These are phyloP conservation scores for Etheostoma cragini DNA, from an alignment of 2,113 vertebrate genomes.

Conservation along the genomic window DNA sequence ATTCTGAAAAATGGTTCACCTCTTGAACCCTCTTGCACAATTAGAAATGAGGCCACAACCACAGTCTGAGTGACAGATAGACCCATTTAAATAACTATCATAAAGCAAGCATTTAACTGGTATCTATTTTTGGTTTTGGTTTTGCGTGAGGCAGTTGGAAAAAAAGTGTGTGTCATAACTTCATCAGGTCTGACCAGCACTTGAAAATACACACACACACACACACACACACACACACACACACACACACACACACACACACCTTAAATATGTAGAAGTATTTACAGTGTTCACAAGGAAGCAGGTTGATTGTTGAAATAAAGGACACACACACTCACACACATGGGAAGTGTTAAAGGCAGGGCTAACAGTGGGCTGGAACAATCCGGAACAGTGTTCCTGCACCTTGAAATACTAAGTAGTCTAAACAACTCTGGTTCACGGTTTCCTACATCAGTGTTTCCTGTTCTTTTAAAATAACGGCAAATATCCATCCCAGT, in stretches of 20 bases:
- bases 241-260: slow-evolving; percentile 30
- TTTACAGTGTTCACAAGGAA: slow-evolving; percentile 49
- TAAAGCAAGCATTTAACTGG: not conserved
- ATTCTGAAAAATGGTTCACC: slow-evolving; percentile 42
- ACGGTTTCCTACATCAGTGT: too few relatives aligned
- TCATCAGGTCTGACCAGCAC: slow-evolving; percentile 70
- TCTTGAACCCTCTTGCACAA: slow-evolving; percentile 29
- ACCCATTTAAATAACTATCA: not conserved
- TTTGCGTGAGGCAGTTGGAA: slow-evolving; percentile 18
- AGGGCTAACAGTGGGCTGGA: too few relatives aligned
- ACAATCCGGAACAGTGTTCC: too few relatives aligned
- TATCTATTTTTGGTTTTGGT: slow-evolving; percentile 43
- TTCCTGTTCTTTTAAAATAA: too few relatives aligned
- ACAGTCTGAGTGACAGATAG: not conserved
- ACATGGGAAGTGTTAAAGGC: too few relatives aligned
- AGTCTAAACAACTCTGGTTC: too few relatives aligned
- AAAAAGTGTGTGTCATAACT: slow-evolving; percentile 18
- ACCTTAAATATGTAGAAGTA: slow-evolving; percentile 31
- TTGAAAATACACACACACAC: slow-evolving; percentile 20
- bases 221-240: slow-evolving; percentile 22
- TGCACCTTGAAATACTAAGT: too few relatives aligned
- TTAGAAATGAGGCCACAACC: slow-evolving; percentile 1
- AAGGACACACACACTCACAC: not conserved
- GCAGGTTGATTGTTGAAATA: not conserved
- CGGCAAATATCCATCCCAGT: too few relatives aligned